Conservation (phyloP, 2,113 vertebrate genomes). For the Cyanoderma ruficeps region DNA sequence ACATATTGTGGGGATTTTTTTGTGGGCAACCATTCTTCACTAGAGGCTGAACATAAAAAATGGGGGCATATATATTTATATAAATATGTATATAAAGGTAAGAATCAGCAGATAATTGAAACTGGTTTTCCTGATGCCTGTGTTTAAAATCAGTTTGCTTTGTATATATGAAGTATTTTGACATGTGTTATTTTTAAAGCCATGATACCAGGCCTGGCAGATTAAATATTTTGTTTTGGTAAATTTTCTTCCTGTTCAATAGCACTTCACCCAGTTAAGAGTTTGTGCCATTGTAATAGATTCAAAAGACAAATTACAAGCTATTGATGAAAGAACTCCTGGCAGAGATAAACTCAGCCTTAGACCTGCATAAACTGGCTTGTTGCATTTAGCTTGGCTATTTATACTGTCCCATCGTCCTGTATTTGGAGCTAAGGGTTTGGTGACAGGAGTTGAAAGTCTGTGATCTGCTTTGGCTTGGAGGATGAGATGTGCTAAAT, state of each 20-base stretch:
- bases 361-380: neutral
- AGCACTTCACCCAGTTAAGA: neutral
- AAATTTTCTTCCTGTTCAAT: neutral
- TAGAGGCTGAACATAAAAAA: neutral
- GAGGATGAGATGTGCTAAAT: conserved; percentile 36
- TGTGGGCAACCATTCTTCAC: neutral
- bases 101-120: neutral
- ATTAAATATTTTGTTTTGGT: neutral
- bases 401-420: neutral
- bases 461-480: conserved; percentile 22
- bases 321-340: neutral
- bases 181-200: neutral
- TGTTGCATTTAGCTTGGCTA: neutral
- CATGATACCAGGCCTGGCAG: neutral
- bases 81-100: neutral
- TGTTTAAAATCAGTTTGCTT: neutral
- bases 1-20: neutral
- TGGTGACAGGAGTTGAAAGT: conserved; percentile 2
- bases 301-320: neutral
- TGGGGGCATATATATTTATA: too few species aligned
- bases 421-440: neutral
- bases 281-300: neutral
- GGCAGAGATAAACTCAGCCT: neutral
- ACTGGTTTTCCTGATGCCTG: neutral
- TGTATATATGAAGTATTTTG: neutral